phyloP scores from a whole-genome alignment of 2,888 invertebrate species.

The Callosobruchus maculatus region DNA sequence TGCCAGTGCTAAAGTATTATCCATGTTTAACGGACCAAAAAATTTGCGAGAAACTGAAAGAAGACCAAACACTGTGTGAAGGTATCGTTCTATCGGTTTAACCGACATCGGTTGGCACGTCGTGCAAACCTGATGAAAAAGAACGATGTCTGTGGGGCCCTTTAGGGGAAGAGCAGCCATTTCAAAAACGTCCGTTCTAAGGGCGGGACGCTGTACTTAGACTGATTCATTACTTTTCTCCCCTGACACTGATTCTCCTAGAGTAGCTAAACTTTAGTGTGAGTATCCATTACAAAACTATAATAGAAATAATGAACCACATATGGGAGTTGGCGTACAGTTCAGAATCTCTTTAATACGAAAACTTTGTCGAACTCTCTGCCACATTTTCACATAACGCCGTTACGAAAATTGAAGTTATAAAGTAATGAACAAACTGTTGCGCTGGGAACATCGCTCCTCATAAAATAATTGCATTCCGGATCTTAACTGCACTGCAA shows the following conservation, averaged over 20 bases:
- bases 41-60: too few species aligned
- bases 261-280: not conserved
- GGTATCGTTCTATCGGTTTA: too few species aligned
- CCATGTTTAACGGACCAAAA: too few species aligned
- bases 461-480: slow-evolving; percentile 1
- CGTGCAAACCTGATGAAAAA: too few species aligned
- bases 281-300: not conserved
- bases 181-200: too few species aligned
- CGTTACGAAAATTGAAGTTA: not conserved
- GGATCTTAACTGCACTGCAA: slow-evolving; percentile 1
- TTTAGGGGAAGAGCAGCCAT: too few species aligned
- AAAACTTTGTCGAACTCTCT: not conserved
- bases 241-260: not conserved
- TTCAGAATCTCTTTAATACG: not conserved
- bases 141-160: too few species aligned
- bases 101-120: too few species aligned
- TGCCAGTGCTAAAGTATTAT: too few species aligned
- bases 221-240: too few species aligned
- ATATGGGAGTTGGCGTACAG: not conserved
- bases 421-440: not conserved
- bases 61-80: too few species aligned
- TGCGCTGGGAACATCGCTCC: slow-evolving; percentile 1
- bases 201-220: too few species aligned
- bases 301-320: not conserved
- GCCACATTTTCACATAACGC: not conserved